A percentile compares a stretch with the other conserved stretches of the same genome.
Conservation (phyloP, 2,113 vertebrate genomes). For the Meleagris gallopavo region DNA sequence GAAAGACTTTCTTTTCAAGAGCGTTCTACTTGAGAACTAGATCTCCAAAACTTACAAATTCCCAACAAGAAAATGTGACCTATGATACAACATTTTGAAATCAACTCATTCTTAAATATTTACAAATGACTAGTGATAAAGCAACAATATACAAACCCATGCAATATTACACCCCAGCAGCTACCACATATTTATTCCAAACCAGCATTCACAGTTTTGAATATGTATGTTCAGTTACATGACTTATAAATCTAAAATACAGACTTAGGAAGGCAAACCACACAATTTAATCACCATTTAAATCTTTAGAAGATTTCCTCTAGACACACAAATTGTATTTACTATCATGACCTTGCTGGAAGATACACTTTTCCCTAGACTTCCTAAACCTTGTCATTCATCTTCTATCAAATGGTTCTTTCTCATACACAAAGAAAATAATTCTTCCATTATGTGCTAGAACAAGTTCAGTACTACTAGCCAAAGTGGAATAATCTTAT, state of each 20-base stretch:
- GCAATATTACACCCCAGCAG: background rate
- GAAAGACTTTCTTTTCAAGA: background rate
- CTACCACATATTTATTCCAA: background rate
- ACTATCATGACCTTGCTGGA: background rate
- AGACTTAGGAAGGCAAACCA: background rate
- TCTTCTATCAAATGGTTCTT: background rate
- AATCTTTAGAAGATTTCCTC: background rate
- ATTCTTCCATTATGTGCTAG: background rate
- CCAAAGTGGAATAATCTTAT: background rate
- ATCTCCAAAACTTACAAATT: background rate
- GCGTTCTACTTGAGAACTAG: background rate
- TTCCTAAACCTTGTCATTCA: background rate
- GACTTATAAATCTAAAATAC: background rate
- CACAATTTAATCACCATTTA: background rate
- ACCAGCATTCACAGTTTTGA: background rate
- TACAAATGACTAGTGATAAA: background rate
- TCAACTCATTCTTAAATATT: background rate
- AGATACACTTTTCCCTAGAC: background rate
- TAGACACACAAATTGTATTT: background rate
- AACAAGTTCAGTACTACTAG: background rate
- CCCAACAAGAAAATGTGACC: background rate
- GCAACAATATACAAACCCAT: background rate
- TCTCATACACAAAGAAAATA: background rate
- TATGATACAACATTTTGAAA: background rate
- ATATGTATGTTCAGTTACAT: background rate